Conservation (phyloP, 2,888 invertebrate species). For the Seladonia tumulorum region DNA sequence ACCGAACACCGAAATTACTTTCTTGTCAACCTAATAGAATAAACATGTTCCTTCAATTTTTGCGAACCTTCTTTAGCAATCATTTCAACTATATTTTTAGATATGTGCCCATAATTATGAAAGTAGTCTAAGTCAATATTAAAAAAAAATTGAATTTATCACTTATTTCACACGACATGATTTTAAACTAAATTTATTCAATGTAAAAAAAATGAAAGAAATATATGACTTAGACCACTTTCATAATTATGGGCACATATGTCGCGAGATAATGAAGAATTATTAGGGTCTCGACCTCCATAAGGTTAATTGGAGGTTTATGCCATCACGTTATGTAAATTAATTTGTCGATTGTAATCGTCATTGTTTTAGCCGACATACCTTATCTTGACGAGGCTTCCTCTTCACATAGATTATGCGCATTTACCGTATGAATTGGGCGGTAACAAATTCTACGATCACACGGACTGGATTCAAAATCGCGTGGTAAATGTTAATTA, state of each 20-base stretch:
- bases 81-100: not conserved
- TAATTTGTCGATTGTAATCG: constrained; percentile 16
- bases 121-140: too few relatives aligned
- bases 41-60: not conserved
- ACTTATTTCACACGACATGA: too few relatives aligned
- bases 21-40: too few relatives aligned
- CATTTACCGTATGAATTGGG: constrained; percentile 91
- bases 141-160: too few relatives aligned
- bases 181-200: too few relatives aligned
- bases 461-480: constrained; percentile 90
- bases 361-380: constrained; percentile 88
- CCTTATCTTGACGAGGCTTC: constrained; percentile 89
- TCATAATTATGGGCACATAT: too few relatives aligned
- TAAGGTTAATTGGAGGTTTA: constrained; percentile 1
- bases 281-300: not conserved
- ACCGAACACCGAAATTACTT: too few relatives aligned
- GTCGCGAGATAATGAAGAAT: not conserved
- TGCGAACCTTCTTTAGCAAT: not conserved
- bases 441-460: constrained; percentile 90
- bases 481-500: constrained; percentile 87
- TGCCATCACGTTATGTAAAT: constrained; percentile 22
- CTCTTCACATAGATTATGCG: constrained; percentile 88
- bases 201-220: too few relatives aligned
- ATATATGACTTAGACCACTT: too few relatives aligned
- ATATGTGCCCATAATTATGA: too few relatives aligned